Evolutionary conservation across 1,140 invertebrate genomes (phyloP).

Genomic region (Drosophila subpulchrella): DNA sequence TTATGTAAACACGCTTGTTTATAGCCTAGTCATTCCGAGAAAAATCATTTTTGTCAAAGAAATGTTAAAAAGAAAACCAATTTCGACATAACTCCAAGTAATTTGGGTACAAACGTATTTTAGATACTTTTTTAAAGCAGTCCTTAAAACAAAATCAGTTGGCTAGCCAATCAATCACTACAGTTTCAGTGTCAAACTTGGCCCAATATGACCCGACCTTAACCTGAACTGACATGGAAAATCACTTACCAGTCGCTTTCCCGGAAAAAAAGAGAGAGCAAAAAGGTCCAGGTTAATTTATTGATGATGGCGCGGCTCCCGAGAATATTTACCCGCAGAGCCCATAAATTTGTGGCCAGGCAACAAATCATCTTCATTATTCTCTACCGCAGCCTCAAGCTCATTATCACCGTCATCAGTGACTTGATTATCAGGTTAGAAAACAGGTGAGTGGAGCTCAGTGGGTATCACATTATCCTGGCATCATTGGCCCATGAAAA

Average conservation of each 20-base stretch:
- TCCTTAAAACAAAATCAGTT: not conserved
- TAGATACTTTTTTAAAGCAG: not conserved
- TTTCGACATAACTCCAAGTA: too few species aligned
- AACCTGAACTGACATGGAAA: slow-evolving; percentile 56
- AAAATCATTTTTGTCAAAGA: too few species aligned
- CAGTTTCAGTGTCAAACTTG: not conserved
- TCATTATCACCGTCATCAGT: slow-evolving; percentile 12
- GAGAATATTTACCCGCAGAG: slow-evolving; percentile 51
- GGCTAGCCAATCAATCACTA: slow-evolving; percentile 17
- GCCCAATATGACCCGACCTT: slow-evolving; percentile 8
- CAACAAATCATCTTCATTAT: slow-evolving; percentile 70
- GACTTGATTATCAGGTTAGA: slow-evolving; percentile 14
- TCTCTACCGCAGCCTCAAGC: slow-evolving; percentile 2
- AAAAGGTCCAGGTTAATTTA: slow-evolving; percentile 60
- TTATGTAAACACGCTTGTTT: not conserved
- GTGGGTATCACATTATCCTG: slow-evolving; percentile 54
- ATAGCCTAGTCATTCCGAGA: too few species aligned
- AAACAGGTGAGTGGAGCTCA: slow-evolving; percentile 9
- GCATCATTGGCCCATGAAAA: slow-evolving; percentile 77
- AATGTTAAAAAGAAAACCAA: too few species aligned
- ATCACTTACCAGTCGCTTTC: slow-evolving; percentile 63
- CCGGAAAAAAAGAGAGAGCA: slow-evolving; percentile 1
- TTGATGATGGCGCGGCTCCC: slow-evolving; percentile 36
- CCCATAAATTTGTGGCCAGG: slow-evolving; percentile 64
- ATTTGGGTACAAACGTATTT: too few species aligned